phyloP scores from a whole-genome alignment of 2,113 vertebrate species.

The Amazona guildingii region DNA sequence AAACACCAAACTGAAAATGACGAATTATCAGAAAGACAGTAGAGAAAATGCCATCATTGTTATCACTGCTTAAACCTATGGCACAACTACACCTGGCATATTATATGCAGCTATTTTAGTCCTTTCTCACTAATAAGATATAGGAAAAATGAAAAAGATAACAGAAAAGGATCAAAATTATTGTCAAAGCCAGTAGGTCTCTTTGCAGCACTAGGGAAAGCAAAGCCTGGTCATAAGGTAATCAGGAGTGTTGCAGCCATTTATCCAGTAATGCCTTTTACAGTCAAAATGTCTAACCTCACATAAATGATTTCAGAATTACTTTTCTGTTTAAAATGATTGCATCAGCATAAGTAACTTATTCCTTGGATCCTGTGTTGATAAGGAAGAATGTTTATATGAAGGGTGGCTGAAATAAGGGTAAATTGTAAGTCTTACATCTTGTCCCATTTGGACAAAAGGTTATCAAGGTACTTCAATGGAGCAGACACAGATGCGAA shows the following conservation, averaged over 20 bases:
- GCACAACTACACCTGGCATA: not conserved
- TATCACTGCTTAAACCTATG: not conserved
- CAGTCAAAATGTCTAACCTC: not conserved
- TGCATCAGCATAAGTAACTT: not conserved
- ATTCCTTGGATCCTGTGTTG: not conserved
- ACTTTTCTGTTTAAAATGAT: not conserved
- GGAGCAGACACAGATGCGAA: not conserved
- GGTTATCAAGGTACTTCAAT: not conserved
- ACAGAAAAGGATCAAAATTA: not conserved
- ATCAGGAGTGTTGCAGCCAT: not conserved
- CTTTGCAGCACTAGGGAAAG: not conserved
- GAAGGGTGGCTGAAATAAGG: not conserved
- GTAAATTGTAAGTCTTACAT: not conserved
- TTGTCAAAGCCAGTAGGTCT: not conserved
- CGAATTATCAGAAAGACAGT: not conserved
- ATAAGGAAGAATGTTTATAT: not conserved
- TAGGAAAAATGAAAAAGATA: not conserved
- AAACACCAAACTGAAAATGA: not conserved
- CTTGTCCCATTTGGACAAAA: not conserved
- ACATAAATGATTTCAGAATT: not conserved
- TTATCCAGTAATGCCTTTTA: not conserved
- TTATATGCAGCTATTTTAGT: not conserved
- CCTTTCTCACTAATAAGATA: not conserved
- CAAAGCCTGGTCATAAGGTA: not conserved
- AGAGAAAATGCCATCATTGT: not conserved